Base-by-base conservation (phyloP, 2,113 vertebrate species). In the Isurus oxyrinchus region DNA sequence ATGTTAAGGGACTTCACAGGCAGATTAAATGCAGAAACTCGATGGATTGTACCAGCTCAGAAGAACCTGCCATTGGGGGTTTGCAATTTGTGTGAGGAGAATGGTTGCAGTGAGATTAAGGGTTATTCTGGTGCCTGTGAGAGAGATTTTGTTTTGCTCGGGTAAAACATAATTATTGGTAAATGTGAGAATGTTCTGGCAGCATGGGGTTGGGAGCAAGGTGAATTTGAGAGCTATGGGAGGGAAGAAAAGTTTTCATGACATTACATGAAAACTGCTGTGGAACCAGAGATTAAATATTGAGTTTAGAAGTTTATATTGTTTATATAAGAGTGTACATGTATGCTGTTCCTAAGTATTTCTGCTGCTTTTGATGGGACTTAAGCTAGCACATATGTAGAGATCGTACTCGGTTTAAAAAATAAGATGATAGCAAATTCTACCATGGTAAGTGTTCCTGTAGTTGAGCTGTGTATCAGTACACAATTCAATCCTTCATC, bases 261-360 rank as follows among this genome's bases (percentile, higher is more conserved):
- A 69, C 40, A 95, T 23, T 69, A n/a, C 44, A 49, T 49, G 44
- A 69, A 95, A 95, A 44, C 40, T 95, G 10, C 3, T 27, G 93
- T 67, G n/a, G 63, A 40, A 25, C 40, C 61, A 61, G 59, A 66
- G 91, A 94, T 94, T 94, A 66, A 94, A 66, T 40, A 94, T 94
- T 67, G 93, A 95, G 69, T 95, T 95, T 11, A 69, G 69, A 95
- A 66, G 40, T 49, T 49, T 63, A 27, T 66, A 44, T 19, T 66
- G 91, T 66, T 40, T 49, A 5, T 1, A 49, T n/a, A 95, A 49
- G 66, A 44, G 10, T 94, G 5, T n/a, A 40, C 23, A 53, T 3
- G 67, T 53, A 13, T 95, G 67, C 25, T 76, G 44, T 35, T 95
- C 94, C 44, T 53, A 44, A 53, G 55, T 27, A 4, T 67, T 67